Evolutionary conservation across 2,797 vertebrate genomes (phyloP).

Genomic region (Tiaroga cobitis): DNA sequence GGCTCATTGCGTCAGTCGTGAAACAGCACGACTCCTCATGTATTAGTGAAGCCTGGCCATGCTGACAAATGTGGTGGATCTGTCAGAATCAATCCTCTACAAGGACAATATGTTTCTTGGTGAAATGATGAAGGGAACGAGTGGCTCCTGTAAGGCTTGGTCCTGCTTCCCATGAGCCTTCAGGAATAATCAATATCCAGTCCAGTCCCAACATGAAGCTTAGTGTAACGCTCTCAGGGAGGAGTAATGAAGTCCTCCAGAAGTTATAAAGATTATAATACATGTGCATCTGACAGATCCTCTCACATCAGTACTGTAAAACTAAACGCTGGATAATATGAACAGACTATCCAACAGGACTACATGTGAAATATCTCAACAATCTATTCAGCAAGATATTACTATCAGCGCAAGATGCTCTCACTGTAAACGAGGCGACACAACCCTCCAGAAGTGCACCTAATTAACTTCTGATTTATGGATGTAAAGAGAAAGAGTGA

Average conservation of each 20-base stretch:
- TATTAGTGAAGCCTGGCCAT: constrained; percentile 9
- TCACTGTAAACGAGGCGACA: neutral
- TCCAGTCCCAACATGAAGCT: constrained; percentile 50
- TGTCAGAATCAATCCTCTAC: neutral
- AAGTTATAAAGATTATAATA: constrained; percentile 36
- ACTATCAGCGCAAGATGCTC: neutral
- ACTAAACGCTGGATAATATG: neutral
- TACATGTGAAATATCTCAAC: neutral
- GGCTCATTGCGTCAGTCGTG: neutral
- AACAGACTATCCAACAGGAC: neutral
- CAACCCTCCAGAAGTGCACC: neutral
- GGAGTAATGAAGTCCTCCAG: constrained; percentile 28
- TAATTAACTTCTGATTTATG: constrained; percentile 9
- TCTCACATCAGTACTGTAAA: neutral
- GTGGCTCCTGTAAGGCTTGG: neutral
- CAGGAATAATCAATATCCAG: constrained; percentile 53
- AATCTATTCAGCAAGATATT: neutral
- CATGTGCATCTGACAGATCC: constrained; percentile 12
- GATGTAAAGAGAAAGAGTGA: neutral
- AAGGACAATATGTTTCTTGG: neutral
- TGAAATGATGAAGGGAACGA: neutral
- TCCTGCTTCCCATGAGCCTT: constrained; percentile 16
- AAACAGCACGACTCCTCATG: constrained; percentile 12
- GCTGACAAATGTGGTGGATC: constrained; percentile 4
- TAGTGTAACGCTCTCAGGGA: constrained; percentile 8